Base-by-base conservation (phyloP, 2,888 invertebrate species). In the Masnerella sp. region DNA sequence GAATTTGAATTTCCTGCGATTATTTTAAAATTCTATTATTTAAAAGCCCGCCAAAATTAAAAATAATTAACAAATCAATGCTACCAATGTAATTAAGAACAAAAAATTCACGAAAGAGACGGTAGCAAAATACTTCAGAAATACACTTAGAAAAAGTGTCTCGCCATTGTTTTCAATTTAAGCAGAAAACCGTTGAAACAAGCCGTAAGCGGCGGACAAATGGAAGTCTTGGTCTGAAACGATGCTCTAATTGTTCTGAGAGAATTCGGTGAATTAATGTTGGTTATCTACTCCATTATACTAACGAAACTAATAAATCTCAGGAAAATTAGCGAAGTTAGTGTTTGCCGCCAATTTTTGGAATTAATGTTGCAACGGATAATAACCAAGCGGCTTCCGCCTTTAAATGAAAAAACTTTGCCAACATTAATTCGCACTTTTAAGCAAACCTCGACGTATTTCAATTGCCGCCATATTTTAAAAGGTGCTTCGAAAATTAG, bases 261-360 rank as follows among this genome's bases (percentile, higher is more conserved):
- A 43, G 34, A 62, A 62, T 62, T 62, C 18, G 52, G 62, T 4
- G n/a, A 62, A 52, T 52, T 52, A 42, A 43, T 52, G 62, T 62
- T 51, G 62, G 43, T 43, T 52, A 51, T 42, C 38, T 43, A 12
- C 14, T 11, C 64, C 43, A 64, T 64, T 64, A 54, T 45, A 36
- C 54, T 45, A 54, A 54, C 64, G 52, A 25, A 64, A 52, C 52
- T 64, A 64, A 52, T 54, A 64, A 54, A 45, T 64, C 30, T 45
- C 4, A 28, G 7, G 64, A 17, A 52, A 43, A 34, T 52, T 18
- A 64, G 34, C 36, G 38, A 43, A 64, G 7, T 45, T 20, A 49
- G 17, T 8, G 32, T 25, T 38, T 12, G 34, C 43, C 18, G 15
- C 3, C 42, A 56, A 15, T 51, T 51, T 51, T 20, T 34, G 45